Evolutionary conservation across 2,888 invertebrate genomes (phyloP).

Genomic region (Torymus aiolomorphi): DNA sequence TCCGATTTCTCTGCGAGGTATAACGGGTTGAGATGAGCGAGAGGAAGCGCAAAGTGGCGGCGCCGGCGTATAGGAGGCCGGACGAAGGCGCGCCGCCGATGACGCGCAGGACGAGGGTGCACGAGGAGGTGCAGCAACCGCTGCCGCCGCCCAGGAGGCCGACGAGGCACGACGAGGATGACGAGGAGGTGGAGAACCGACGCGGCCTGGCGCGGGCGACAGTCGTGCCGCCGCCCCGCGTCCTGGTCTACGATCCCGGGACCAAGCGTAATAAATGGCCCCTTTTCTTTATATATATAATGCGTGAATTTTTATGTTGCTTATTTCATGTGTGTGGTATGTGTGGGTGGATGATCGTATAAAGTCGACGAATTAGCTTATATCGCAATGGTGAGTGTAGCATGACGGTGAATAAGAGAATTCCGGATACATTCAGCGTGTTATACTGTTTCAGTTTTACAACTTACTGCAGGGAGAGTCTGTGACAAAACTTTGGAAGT

Average conservation of each 20-base stretch:
- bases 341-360: no score
- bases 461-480: no score
- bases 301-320: no score
- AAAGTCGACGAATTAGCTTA: no score
- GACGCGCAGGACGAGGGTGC: background rate
- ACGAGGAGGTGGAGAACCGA: no score
- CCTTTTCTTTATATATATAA: no score
- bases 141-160: background rate
- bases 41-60: slow-evolving; percentile 33
- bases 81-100: slow-evolving; percentile 8
- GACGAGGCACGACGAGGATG: background rate
- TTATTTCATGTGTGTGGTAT: no score
- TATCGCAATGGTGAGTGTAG: no score
- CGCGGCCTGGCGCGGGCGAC: slow-evolving; percentile 36
- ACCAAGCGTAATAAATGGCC: slow-evolving; percentile 28
- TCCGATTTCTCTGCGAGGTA: background rate
- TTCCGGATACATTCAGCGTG: no score
- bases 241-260: slow-evolving; percentile 21
- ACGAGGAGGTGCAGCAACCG: background rate
- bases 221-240: slow-evolving; percentile 41
- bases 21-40: slow-evolving; percentile 34
- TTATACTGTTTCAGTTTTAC: no score
- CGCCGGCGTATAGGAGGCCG: slow-evolving; percentile 42
- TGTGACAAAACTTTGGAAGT: no score
- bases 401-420: no score